A percentile compares a stretch with the other conserved stretches of the same genome.
Conservation (phyloP, 64 coral and sea anemone species). For the Anthopleura sola region DNA sequence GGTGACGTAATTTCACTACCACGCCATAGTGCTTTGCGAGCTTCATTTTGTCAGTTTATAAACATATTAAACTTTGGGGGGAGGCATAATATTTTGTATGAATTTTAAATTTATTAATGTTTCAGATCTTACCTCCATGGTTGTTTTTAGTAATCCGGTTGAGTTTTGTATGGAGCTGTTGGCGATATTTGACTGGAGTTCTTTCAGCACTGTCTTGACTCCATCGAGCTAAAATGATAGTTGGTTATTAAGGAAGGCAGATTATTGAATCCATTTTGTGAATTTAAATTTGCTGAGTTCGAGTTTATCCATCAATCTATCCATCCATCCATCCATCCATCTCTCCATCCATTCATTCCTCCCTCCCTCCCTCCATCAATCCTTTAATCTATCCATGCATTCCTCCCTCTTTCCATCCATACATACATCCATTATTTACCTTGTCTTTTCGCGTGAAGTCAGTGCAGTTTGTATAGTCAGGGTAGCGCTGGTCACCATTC, state of each 20-base stretch:
- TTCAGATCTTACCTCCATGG: constrained; percentile 25
- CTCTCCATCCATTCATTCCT: no score
- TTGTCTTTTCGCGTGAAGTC: constrained; percentile 1
- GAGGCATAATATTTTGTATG: no score
- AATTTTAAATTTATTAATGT: no score
- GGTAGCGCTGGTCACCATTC: not conserved
- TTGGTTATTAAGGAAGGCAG: not conserved
- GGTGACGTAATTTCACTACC: no score
- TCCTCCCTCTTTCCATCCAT: no score
- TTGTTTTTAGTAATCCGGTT: not conserved
- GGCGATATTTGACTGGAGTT: constrained; percentile 13
- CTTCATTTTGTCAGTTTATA: no score
- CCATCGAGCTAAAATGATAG: not conserved
- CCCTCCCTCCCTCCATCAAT: no score
- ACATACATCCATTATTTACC: not conserved
- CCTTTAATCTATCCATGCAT: no score
- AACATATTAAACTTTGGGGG: no score
- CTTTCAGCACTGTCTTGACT: not conserved
- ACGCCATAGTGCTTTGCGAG: no score
- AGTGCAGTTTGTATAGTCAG: not conserved
- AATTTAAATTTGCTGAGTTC: not conserved
- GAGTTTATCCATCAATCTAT: no score
- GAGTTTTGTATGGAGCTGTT: not conserved
- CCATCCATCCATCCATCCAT: no score
- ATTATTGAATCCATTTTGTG: not conserved